phyloP scores from a whole-genome alignment of 1,140 invertebrate species.

The Limonius californicus region DNA sequence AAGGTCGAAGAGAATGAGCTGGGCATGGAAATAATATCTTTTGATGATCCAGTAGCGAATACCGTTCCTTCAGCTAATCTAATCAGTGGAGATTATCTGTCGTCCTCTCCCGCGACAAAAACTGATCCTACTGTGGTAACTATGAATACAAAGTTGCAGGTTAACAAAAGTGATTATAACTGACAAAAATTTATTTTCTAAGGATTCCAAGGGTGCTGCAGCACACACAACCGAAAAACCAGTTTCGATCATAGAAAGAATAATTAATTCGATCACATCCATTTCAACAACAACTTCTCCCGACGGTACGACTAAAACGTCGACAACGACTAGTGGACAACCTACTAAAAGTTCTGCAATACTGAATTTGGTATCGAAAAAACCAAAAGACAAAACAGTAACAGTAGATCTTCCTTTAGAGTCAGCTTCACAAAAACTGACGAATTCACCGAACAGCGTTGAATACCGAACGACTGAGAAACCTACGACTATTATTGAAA shows the following conservation, averaged over 20 bases:
- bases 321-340: constrained; percentile 23
- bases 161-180: background rate
- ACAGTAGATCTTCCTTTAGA: constrained; percentile 20
- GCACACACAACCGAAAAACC: background rate
- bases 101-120: background rate
- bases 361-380: constrained; percentile 40
- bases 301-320: constrained; percentile 22
- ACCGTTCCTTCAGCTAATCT: constrained; percentile 39
- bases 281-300: constrained; percentile 40
- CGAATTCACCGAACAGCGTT: constrained; percentile 19
- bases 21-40: constrained; percentile 40
- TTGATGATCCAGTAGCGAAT: constrained; percentile 38
- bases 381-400: constrained; percentile 33
- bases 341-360: constrained; percentile 37
- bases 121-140: background rate
- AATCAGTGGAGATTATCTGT: constrained; percentile 37
- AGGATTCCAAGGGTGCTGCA: background rate
- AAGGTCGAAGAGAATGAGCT: constrained; percentile 25
- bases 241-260: constrained; percentile 41
- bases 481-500: constrained; percentile 46
- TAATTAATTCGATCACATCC: constrained; percentile 44
- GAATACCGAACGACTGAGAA: constrained; percentile 41
- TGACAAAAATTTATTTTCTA: background rate
- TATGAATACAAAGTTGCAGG: background rate
- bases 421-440: constrained; percentile 8